Evolutionary conservation across 2,888 invertebrate species (phyloP).

Genomic region (Diloba caeruleocephala): DNA sequence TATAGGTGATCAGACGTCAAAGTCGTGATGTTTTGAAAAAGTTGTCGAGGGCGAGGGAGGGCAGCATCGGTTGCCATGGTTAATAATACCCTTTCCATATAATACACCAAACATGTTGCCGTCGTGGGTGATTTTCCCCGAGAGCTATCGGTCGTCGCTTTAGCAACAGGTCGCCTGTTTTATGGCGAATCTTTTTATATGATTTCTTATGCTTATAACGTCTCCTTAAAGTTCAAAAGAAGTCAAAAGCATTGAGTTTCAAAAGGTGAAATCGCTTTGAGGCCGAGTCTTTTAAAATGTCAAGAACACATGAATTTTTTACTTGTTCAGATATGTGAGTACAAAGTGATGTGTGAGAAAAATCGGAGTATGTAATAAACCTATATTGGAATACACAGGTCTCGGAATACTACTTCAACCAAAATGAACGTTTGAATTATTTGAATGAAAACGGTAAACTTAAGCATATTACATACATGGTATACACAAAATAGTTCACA

Average conservation of each 20-base stretch:
- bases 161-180: conserved; percentile 79
- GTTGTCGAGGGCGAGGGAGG: conserved; percentile 73
- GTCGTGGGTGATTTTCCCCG: conserved; percentile 62
- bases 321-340: conserved; percentile 34
- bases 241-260: conserved; percentile 64
- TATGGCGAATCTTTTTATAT: conserved; percentile 69
- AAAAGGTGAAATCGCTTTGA: conserved; percentile 67
- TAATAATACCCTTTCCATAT: conserved; percentile 78
- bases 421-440: not conserved
- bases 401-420: conserved; percentile 1
- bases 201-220: conserved; percentile 66
- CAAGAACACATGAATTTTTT: conserved; percentile 49
- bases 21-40: conserved; percentile 82
- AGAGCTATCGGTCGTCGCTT: conserved; percentile 62
- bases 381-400: conserved; percentile 3
- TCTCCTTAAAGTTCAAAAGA: conserved; percentile 61
- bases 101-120: conserved; percentile 68
- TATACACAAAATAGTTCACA: no score
- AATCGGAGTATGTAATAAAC: conserved; percentile 6
- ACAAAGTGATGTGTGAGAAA: conserved; percentile 24
- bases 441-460: no score
- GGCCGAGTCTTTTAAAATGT: conserved; percentile 55
- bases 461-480: no score
- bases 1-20: conserved; percentile 85
- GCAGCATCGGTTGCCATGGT: conserved; percentile 80